Evolutionary conservation across 2,113 vertebrate genomes (phyloP).

Genomic region (Limanda limanda): DNA sequence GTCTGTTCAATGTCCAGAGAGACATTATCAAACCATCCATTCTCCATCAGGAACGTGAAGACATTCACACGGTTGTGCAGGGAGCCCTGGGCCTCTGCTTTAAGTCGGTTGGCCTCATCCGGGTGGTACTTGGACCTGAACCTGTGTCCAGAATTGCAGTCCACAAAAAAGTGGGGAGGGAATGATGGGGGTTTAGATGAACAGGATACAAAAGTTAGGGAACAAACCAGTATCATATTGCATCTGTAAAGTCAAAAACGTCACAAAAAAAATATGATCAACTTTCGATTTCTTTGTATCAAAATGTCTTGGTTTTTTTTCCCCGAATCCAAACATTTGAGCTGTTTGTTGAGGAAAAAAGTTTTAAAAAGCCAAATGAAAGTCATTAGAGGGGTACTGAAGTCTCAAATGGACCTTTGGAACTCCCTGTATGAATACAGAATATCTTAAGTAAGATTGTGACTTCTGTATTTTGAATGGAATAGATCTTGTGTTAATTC

Average conservation of each 20-base stretch:
- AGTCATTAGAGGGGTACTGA: not conserved
- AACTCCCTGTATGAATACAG: not conserved
- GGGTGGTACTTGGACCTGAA: constrained; percentile 96
- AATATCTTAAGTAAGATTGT: constrained; percentile 7
- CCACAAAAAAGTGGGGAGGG: constrained; percentile 53
- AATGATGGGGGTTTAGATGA: constrained; percentile 60
- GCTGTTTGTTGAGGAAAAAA: not conserved
- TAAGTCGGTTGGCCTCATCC: constrained; percentile 88
- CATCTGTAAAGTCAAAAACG: constrained; percentile 12
- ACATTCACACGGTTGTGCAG: constrained; percentile 88
- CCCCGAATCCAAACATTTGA: not conserved
- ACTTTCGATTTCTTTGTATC: not conserved
- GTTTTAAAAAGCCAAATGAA: constrained; percentile 24
- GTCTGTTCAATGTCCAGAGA: constrained; percentile 91
- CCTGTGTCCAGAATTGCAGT: constrained; percentile 76
- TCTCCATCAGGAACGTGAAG: constrained; percentile 89
- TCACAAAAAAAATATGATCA: not conserved
- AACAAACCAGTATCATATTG: constrained; percentile 39
- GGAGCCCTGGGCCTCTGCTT: constrained; percentile 85
- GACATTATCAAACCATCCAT: constrained; percentile 87
- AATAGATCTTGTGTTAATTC: constrained; percentile 21
- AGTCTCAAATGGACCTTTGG: not conserved
- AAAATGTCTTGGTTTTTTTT: not conserved
- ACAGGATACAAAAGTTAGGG: constrained; percentile 60
- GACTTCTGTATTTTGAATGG: constrained; percentile 19